Evolutionary conservation across 2,113 vertebrate species (phyloP).

Genomic region (Ramphastos sulfuratus): DNA sequence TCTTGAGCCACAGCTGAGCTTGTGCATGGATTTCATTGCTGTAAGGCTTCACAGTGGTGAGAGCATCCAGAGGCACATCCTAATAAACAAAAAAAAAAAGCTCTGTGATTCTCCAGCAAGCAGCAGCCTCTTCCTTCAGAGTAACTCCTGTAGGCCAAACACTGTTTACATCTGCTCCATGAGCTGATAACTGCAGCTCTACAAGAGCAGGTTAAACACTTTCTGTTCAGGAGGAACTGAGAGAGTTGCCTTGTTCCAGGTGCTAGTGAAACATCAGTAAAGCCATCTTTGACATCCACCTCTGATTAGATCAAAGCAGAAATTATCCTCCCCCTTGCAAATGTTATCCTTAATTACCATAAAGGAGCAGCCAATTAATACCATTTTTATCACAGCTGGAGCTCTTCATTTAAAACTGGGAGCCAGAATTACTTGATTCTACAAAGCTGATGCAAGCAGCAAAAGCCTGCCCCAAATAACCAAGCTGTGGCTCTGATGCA

Average conservation of each 20-base stretch:
- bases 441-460: not conserved
- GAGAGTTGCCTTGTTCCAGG: not conserved
- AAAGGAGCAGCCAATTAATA: not conserved
- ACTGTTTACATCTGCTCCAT: not conserved
- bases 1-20: slow-evolving; percentile 97
- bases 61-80: slow-evolving; percentile 91
- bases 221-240: not conserved
- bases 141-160: not conserved
- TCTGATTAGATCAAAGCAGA: not conserved
- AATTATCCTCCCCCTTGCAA: not conserved
- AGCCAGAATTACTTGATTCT: not conserved
- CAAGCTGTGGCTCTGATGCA: not conserved
- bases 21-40: slow-evolving; percentile 98
- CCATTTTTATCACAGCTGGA: not conserved
- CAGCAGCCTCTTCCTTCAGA: not conserved
- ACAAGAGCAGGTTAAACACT: not conserved
- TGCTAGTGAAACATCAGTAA: not conserved
- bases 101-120: not conserved
- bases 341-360: not conserved
- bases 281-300: not conserved
- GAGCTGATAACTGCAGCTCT: not conserved
- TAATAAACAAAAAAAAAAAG: slow-evolving; percentile 33
- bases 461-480: not conserved
- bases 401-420: not conserved
- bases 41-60: slow-evolving; percentile 96